These are phyloP conservation scores for Heteromurus nitidus DNA, from an alignment of 2,888 invertebrate species.

Conservation along the genomic window DNA sequence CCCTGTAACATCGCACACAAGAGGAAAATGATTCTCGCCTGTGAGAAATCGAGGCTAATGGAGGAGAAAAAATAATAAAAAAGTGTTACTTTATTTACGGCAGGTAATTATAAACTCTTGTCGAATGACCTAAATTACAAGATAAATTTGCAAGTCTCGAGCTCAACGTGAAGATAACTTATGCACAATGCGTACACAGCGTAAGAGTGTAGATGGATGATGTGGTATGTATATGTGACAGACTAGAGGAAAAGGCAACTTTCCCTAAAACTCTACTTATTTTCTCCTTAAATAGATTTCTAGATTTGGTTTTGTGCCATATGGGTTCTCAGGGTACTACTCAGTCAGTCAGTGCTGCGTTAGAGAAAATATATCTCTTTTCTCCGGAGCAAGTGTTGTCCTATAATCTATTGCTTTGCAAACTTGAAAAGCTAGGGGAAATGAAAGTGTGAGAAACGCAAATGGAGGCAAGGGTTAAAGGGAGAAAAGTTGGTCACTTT, in stretches of 20 bases:
- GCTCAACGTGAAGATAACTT: too few relatives aligned
- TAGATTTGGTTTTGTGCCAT: too few relatives aligned
- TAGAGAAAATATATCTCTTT: too few relatives aligned
- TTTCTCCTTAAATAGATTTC: too few relatives aligned
- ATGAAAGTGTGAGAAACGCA: background rate
- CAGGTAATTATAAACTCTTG: background rate
- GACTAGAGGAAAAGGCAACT: background rate
- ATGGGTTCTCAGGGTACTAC: too few relatives aligned
- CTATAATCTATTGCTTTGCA: constrained; percentile 25
- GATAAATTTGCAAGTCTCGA: constrained; percentile 12
- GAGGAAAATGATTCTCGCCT: too few relatives aligned
- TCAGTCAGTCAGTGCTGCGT: too few relatives aligned
- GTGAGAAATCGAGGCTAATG: background rate
- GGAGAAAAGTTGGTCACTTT: constrained; percentile 43
- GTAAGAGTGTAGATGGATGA: constrained; percentile 23
- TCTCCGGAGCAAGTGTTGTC: background rate
- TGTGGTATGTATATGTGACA: background rate
- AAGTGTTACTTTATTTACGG: background rate
- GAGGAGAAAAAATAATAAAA: background rate
- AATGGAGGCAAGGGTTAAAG: background rate
- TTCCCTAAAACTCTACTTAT: too few relatives aligned
- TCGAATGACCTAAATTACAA: constrained; percentile 15
- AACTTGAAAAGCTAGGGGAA: constrained; percentile 11
- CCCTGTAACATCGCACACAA: too few relatives aligned
- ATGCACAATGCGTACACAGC: too few relatives aligned